Evolutionary conservation across 2,888 invertebrate genomes (phyloP).

Genomic region (Callyntrura sp.): DNA sequence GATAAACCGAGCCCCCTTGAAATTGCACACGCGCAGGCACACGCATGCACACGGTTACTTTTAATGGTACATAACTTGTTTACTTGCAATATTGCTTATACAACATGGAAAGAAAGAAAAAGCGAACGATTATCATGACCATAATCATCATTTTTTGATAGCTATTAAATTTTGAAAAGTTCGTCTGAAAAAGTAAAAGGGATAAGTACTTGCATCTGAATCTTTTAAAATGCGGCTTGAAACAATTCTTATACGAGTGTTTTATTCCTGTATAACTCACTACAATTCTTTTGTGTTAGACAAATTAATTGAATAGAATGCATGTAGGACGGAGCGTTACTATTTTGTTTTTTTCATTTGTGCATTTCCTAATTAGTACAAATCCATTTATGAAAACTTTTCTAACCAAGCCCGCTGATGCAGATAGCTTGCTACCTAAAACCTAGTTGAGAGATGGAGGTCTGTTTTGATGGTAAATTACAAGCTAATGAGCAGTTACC

Average conservation of each 20-base stretch:
- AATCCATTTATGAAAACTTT: constrained; percentile 37
- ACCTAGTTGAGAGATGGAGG: constrained; percentile 3
- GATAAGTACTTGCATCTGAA: background rate
- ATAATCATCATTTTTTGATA: constrained; percentile 21
- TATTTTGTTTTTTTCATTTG: background rate
- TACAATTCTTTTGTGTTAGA: background rate
- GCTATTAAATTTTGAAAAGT: background rate
- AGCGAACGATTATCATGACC: constrained; percentile 36
- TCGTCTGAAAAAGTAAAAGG: constrained; percentile 40
- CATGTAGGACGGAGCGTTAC: constrained; percentile 15
- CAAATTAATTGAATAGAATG: constrained; percentile 36
- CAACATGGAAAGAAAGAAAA: constrained; percentile 5
- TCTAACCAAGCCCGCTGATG: background rate
- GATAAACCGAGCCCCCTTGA: background rate
- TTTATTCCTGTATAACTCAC: background rate
- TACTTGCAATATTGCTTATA: background rate
- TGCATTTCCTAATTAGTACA: constrained; percentile 52
- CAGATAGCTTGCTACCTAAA: constrained; percentile 37
- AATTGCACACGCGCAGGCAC: background rate
- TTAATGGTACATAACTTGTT: background rate
- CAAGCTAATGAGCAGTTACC: constrained; percentile 44
- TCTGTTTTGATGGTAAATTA: background rate
- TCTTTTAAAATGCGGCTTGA: background rate
- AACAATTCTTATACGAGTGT: background rate
- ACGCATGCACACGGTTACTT: background rate